Percentiles rank a stretch among this genome's conserved stretches.
phyloP scores from a whole-genome alignment of 2,888 invertebrate genomes.

The Caenorhabditis wallacei region DNA sequence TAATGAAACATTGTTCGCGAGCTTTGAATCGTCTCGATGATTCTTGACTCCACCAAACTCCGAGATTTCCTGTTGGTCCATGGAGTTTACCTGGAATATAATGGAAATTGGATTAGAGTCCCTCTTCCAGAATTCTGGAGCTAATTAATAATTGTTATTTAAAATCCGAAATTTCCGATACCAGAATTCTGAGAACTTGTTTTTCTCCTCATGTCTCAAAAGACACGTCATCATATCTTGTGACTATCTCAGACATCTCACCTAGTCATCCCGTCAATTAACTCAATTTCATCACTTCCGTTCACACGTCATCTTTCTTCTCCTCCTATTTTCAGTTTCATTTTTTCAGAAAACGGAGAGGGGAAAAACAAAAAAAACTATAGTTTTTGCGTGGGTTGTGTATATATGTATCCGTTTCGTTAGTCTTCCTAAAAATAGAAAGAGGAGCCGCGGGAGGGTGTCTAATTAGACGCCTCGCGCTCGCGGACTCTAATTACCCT shows the following conservation, averaged over 20 bases:
- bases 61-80: slow-evolving; percentile 69
- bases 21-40: slow-evolving; percentile 46
- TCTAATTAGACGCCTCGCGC: slow-evolving; percentile 49
- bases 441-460: slow-evolving; percentile 19
- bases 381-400: slow-evolving; percentile 47
- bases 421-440: slow-evolving; percentile 35
- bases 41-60: slow-evolving; percentile 58
- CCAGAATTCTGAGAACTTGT: background rate
- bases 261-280: slow-evolving; percentile 6
- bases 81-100: slow-evolving; percentile 67
- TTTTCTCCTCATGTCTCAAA: background rate
- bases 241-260: background rate
- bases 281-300: background rate
- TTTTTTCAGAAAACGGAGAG: slow-evolving; percentile 26
- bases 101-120: no score
- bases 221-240: slow-evolving; percentile 9
- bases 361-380: slow-evolving; percentile 18
- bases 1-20: slow-evolving; percentile 65
- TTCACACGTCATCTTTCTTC: slow-evolving; percentile 7
- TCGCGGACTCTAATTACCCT: slow-evolving; percentile 27
- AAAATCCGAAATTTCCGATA: background rate
- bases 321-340: background rate
- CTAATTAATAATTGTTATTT: no score
- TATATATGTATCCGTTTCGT: background rate
- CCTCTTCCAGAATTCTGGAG: background rate